A percentile compares a stretch with the other conserved stretches of the same genome.
phyloP scores from a whole-genome alignment of 2,113 vertebrate genomes.

The Chaetorhynchus papuensis region DNA sequence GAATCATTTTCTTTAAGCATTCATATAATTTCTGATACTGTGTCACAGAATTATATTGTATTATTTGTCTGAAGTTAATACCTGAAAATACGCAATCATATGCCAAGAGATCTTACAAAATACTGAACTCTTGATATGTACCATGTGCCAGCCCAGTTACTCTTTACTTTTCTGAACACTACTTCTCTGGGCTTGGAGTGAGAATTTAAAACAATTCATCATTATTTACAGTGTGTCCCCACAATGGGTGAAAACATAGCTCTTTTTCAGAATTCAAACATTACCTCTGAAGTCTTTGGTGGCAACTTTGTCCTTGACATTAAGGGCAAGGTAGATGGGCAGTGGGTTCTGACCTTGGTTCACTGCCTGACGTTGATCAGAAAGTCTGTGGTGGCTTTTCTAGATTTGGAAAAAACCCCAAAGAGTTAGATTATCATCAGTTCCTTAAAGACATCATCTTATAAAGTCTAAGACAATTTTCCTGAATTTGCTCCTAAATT shows the following conservation, averaged over 20 bases:
- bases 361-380: constrained; percentile 79
- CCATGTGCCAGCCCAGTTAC: not conserved
- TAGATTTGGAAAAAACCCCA: not conserved
- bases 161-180: not conserved
- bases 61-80: not conserved
- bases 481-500: not conserved
- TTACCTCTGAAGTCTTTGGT: constrained; percentile 79
- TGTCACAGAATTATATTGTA: not conserved
- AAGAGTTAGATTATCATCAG: not conserved
- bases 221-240: not conserved
- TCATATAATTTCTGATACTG: not conserved
- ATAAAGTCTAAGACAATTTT: not conserved
- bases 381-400: constrained; percentile 75
- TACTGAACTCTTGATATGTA: not conserved
- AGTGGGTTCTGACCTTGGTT: constrained; percentile 82
- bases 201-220: not conserved
- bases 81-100: not conserved
- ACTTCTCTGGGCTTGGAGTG: not conserved
- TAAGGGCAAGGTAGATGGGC: constrained; percentile 84
- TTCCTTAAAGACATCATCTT: not conserved
- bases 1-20: not conserved
- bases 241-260: not conserved
- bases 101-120: not conserved
- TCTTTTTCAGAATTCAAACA: not conserved
- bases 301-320: constrained; percentile 73